A percentile compares a stretch with the other conserved stretches of the same genome.
Evolutionary conservation across 2,888 invertebrate genomes (phyloP).

Genomic region (Tenodera sinensis): DNA sequence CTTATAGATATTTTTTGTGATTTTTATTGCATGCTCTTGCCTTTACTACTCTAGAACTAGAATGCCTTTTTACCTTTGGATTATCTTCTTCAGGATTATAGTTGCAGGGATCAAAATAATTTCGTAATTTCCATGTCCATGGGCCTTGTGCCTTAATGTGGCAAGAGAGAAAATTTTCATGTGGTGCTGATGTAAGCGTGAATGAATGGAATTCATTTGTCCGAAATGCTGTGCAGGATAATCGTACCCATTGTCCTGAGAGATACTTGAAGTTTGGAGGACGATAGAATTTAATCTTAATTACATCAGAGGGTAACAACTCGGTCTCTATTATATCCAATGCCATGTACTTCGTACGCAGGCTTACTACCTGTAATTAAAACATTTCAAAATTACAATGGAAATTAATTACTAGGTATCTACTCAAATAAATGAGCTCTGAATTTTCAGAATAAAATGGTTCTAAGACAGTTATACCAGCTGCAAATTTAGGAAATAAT

Average conservation of each 20-base stretch:
- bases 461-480: too few species aligned
- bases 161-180: constrained; percentile 90
- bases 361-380: constrained; percentile 70
- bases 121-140: constrained; percentile 95
- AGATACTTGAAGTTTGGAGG: constrained; percentile 92
- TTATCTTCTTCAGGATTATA: constrained; percentile 76
- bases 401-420: not conserved
- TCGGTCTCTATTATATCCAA: constrained; percentile 91
- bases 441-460: too few species aligned
- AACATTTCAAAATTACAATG: not conserved
- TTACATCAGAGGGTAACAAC: constrained; percentile 87
- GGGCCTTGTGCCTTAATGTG: constrained; percentile 92
- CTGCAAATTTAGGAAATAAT: too few species aligned
- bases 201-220: constrained; percentile 93
- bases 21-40: not conserved
- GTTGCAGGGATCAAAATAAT: constrained; percentile 91
- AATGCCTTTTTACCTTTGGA: constrained; percentile 55
- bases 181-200: constrained; percentile 92
- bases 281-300: constrained; percentile 91
- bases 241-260: constrained; percentile 90
- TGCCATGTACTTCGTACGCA: constrained; percentile 87
- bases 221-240: constrained; percentile 86
- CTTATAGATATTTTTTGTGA: not conserved
- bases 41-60: not conserved
- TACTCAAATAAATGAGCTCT: too few species aligned